Evolutionary conservation across 1,140 invertebrate genomes (phyloP), one percentile per base, ranked within the genome.

Genomic region (Drosophila aff.): DNA sequence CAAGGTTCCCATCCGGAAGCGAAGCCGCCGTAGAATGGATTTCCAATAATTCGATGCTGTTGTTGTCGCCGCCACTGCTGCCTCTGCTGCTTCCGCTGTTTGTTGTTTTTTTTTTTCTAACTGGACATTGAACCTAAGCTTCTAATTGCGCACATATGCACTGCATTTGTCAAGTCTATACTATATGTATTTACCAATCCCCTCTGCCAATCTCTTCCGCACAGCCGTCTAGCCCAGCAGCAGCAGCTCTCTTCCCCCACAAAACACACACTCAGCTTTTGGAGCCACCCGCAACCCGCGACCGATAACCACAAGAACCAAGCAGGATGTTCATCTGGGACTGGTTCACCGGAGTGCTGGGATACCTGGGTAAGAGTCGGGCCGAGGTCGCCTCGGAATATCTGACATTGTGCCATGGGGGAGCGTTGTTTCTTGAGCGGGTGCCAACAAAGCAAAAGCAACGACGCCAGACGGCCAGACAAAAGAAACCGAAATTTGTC

Each of bases 261-360:
- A 60, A 76, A 82, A 64, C 52, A 83, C 80, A 69, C 53, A 81
- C 72, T 71, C 50, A 40, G 61, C 58, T 74, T 89, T 63, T 73
- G 83, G 61, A 69, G 61, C 74, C 69, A 66, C 63, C 82, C 49
- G 49, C 47, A 65, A 69, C 86, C 81, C 79, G 79, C 79, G 85
- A 76, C 71, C 79, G 64, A 82, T 53, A 65, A 74, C 52, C 63
- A 66, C 53, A 71, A 44, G 38, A 67, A 49, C 77, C 77, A 64
- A 89, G 52, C 75, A 93, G 95, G 94, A 99, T 99, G 98, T 99
- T 99, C 96, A 95, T 99, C 94, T 98, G 97, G 96, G 98, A 99
- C 93, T 99, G 98, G 98, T 97, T 99, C 93, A 97, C 98, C 92
- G 98, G 97, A 92, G 97, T 99, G 92, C 95, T 99, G 89, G 98